These are phyloP conservation scores for Lamellibrachia satsuma DNA, from an alignment of 2,888 invertebrate genomes.

Conservation along the genomic window DNA sequence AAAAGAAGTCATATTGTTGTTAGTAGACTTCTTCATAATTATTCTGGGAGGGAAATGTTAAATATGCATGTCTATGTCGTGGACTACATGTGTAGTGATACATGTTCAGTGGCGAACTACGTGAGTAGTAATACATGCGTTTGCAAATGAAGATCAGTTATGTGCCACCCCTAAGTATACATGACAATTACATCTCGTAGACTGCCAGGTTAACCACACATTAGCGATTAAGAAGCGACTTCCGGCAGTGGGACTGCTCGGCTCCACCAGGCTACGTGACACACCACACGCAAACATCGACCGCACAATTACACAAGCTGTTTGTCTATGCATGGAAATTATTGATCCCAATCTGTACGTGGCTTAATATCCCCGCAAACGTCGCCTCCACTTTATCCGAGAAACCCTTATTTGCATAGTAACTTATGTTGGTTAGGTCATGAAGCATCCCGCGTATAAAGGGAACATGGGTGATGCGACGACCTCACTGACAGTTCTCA, in stretches of 20 bases:
- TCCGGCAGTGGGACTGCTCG: background rate
- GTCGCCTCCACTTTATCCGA: conserved; percentile 17
- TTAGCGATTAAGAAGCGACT: background rate
- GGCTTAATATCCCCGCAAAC: conserved; percentile 8
- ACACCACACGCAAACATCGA: background rate
- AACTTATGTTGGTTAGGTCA: background rate
- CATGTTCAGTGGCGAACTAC: too few relatives aligned
- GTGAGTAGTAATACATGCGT: too few relatives aligned
- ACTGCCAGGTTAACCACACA: background rate
- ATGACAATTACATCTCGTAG: too few relatives aligned
- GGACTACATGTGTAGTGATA: too few relatives aligned
- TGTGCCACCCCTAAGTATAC: too few relatives aligned
- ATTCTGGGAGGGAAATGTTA: too few relatives aligned
- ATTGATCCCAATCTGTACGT: conserved; percentile 12
- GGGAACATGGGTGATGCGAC: background rate
- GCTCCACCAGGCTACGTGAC: background rate
- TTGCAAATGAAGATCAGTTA: too few relatives aligned
- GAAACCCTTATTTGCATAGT: conserved; percentile 11
- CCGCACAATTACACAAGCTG: background rate
- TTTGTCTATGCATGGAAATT: conserved; percentile 9
- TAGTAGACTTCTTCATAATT: too few relatives aligned
- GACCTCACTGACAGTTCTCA: background rate
- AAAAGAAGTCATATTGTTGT: too few relatives aligned
- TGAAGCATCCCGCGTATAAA: background rate
- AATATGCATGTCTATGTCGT: too few relatives aligned